A percentile compares a stretch with the other conserved stretches of the same genome.
Conservation (phyloP, 2,797 vertebrate genomes). For the Urosaurus nigricauda region DNA sequence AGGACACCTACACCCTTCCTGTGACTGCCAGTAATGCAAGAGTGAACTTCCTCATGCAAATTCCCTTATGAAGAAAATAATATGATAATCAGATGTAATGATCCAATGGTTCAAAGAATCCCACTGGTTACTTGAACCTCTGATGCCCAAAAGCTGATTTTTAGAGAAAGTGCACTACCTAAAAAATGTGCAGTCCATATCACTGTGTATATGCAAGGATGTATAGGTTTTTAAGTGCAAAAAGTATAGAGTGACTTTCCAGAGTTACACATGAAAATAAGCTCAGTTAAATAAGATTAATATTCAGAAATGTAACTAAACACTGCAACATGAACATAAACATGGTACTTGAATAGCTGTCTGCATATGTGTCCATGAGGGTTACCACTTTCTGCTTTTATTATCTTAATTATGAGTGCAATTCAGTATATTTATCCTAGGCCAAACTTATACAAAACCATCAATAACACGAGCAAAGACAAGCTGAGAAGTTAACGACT, state of each 20-base stretch:
- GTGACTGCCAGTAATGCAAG: neutral
- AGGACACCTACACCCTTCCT: neutral
- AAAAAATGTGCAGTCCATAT: too few species aligned
- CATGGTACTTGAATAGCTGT: neutral
- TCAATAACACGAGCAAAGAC: neutral
- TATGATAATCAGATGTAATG: neutral
- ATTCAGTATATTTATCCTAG: neutral
- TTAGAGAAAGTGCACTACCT: too few species aligned
- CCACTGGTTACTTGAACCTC: neutral
- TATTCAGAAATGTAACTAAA: neutral
- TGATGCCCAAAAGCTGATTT: neutral
- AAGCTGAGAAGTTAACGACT: neutral
- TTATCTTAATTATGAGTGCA: neutral
- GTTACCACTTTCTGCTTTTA: neutral
- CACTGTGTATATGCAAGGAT: neutral
- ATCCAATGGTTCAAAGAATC: too few species aligned
- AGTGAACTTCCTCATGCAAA: neutral
- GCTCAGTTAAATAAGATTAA: neutral
- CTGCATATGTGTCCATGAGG: neutral
- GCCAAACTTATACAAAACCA: neutral
- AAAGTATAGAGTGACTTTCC: neutral
- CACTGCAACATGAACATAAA: neutral
- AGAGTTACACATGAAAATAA: neutral
- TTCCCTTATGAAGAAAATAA: neutral
- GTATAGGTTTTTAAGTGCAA: neutral